Conservation (phyloP, 2,797 vertebrate genomes). For the Parotocinclus haroldoi region DNA sequence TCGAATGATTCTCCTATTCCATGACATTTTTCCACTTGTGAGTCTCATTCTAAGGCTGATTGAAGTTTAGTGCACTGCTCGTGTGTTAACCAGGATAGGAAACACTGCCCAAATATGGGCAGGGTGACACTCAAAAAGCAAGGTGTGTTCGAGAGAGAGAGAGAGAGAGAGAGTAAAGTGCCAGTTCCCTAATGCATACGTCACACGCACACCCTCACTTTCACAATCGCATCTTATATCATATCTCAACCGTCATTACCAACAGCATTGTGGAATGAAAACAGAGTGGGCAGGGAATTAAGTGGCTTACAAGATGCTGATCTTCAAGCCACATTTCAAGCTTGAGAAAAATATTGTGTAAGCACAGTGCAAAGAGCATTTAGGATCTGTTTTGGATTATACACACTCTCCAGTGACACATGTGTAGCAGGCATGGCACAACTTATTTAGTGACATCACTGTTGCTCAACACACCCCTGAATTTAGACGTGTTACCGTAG, state of each 20-base stretch:
- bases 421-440: constrained; percentile 42
- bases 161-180: constrained; percentile 22
- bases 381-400: constrained; percentile 49
- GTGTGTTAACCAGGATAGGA: constrained; percentile 69
- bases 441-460: constrained; percentile 37
- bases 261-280: constrained; percentile 44
- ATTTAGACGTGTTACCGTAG: constrained; percentile 16
- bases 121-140: constrained; percentile 58
- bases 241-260: constrained; percentile 43
- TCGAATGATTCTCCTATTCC: constrained; percentile 71
- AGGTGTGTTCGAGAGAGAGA: constrained; percentile 63
- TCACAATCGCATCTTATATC: constrained; percentile 20
- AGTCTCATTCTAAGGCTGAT: constrained; percentile 57
- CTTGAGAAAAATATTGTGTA: constrained; percentile 58
- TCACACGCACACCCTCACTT: constrained; percentile 40
- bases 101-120: constrained; percentile 73
- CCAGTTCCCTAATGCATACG: constrained; percentile 56
- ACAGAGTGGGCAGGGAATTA: constrained; percentile 47
- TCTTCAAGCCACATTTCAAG: constrained; percentile 47
- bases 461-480: constrained; percentile 33
- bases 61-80: constrained; percentile 60
- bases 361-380: constrained; percentile 52
- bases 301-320: constrained; percentile 50
- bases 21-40: constrained; percentile 65
- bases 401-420: constrained; percentile 37